A percentile compares a stretch with the other conserved stretches of the same genome.
Conservation (phyloP, 2,888 invertebrate species). For the Euzophera pinguis region DNA sequence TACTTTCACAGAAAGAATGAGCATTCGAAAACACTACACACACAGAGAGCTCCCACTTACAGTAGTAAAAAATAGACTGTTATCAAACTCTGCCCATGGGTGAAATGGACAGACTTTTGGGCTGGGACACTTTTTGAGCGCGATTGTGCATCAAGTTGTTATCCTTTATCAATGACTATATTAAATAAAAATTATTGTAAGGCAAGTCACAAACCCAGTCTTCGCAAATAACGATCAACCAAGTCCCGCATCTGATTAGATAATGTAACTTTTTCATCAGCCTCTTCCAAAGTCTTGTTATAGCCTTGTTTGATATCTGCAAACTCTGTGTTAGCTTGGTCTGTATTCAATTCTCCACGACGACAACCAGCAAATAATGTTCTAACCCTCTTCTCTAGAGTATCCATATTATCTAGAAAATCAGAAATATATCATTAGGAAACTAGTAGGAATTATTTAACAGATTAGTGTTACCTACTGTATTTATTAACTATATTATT, state of each 20-base stretch:
- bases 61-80: too few species aligned
- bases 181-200: conserved; percentile 11
- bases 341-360: conserved; percentile 84
- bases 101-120: too few species aligned
- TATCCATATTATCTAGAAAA: conserved; percentile 90
- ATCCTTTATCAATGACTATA: too few species aligned
- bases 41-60: too few species aligned
- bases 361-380: conserved; percentile 92
- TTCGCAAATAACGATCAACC: conserved; percentile 94
- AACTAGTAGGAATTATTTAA: too few species aligned
- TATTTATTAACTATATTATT: too few species aligned
- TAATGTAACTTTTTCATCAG: conserved; percentile 97
- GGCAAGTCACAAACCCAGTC: conserved; percentile 82
- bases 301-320: conserved; percentile 92
- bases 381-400: conserved; percentile 93
- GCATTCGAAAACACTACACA: too few species aligned
- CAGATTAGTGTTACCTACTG: too few species aligned
- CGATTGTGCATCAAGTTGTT: too few species aligned
- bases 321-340: conserved; percentile 90
- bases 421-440: not conserved
- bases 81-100: too few species aligned
- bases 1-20: too few species aligned
- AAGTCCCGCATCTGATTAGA: conserved; percentile 97
- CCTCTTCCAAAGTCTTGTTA: conserved; percentile 94
- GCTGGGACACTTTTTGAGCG: too few species aligned